Evolutionary conservation across 2,113 vertebrate species (phyloP).

Genomic region (Phylloscopus trochilus): DNA sequence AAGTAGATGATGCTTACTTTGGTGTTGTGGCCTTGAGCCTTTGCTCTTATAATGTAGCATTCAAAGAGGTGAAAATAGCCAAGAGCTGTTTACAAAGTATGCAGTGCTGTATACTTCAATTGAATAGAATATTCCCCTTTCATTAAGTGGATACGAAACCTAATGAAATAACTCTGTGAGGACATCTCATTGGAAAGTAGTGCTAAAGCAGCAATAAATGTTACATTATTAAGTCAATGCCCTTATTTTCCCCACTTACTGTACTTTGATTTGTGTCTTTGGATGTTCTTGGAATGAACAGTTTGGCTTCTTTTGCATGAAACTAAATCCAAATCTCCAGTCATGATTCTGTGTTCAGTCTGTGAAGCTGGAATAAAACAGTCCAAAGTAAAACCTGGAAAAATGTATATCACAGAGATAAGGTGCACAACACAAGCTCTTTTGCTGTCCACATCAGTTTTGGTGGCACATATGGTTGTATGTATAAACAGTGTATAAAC

Average conservation of each 20-base stretch:
- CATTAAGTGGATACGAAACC: neutral
- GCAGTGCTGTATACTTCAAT: neutral
- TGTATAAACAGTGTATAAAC: neutral
- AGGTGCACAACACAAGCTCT: neutral
- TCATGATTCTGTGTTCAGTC: neutral
- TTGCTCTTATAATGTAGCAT: neutral
- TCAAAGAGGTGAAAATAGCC: neutral
- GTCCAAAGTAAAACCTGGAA: neutral
- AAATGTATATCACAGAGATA: accelerated
- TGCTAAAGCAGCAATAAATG: neutral
- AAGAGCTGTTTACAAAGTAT: neutral
- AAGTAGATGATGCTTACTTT: neutral
- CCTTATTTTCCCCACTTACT: neutral
- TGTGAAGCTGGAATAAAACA: neutral
- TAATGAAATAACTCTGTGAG: neutral
- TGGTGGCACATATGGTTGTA: neutral
- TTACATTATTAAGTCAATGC: neutral
- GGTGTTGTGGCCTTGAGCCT: neutral
- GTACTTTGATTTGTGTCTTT: neutral
- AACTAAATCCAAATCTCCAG: neutral
- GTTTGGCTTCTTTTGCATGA: neutral
- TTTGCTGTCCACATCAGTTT: neutral
- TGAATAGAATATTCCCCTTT: neutral
- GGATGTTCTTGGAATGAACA: neutral
- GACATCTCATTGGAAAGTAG: neutral